Conservation (phyloP, 2,113 vertebrate genomes). For the Mormyrus lacerda region DNA sequence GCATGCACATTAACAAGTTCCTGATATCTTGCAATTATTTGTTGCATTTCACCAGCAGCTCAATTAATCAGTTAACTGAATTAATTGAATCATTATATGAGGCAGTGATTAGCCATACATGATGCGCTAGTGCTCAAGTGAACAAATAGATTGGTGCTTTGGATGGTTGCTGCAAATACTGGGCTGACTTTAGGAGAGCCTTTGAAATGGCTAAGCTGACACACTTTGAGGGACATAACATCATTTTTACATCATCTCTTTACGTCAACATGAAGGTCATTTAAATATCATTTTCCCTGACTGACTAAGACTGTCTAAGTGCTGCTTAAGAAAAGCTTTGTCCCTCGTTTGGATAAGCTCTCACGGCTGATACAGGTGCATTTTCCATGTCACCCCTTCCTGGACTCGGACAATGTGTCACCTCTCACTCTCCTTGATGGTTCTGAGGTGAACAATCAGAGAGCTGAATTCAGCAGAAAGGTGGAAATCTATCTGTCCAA, state of each 20-base stretch:
- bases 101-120: background rate
- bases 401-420: background rate
- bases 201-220: background rate
- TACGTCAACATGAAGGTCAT: background rate
- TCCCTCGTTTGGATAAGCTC: background rate
- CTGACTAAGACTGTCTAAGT: background rate
- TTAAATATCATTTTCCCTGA: background rate
- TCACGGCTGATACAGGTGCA: background rate
- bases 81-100: background rate
- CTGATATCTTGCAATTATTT: background rate
- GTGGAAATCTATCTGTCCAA: conserved; percentile 59
- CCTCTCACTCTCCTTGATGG: conserved; percentile 11
- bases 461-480: conserved; percentile 46
- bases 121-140: background rate
- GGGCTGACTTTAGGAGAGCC: background rate
- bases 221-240: background rate
- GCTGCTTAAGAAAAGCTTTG: background rate
- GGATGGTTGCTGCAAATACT: background rate
- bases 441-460: conserved; percentile 43
- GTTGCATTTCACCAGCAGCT: background rate
- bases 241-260: background rate
- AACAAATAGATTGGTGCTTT: background rate
- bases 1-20: background rate
- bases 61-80: background rate
- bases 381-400: background rate